phyloP scores from a whole-genome alignment of 2,113 vertebrate species.

The Stegostoma tigrinum region DNA sequence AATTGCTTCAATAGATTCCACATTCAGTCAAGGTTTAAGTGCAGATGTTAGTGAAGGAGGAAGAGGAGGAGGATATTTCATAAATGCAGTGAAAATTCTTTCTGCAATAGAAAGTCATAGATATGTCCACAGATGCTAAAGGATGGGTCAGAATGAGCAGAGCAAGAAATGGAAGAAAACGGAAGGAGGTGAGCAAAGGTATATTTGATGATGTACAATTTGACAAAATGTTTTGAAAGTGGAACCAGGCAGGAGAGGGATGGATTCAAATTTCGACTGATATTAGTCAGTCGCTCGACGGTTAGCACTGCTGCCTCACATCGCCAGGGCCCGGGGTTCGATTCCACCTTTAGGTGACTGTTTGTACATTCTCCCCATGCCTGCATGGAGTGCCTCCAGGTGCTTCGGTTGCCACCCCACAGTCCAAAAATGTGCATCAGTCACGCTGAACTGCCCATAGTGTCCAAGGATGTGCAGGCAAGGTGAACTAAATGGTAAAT shows the following conservation, averaged over 20 bases:
- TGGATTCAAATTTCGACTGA: neutral
- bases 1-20: neutral
- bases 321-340: no score
- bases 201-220: neutral
- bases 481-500: no score
- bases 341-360: no score
- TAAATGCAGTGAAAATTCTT: neutral
- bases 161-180: neutral
- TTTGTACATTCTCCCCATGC: no score
- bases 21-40: neutral
- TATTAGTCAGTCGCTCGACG: neutral
- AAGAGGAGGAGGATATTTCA: neutral
- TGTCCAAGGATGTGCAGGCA: no score
- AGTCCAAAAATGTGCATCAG: no score
- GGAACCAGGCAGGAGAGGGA: neutral
- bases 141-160: neutral
- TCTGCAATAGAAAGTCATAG: neutral
- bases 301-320: no score
- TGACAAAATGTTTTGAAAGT: neutral
- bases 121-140: neutral
- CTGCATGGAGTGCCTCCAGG: no score
- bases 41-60: neutral
- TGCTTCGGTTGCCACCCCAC: no score
- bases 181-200: neutral
- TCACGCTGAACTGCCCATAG: no score